These are phyloP conservation scores for Betta splendens DNA, from an alignment of 2,797 vertebrate species.

Conservation along the genomic window DNA sequence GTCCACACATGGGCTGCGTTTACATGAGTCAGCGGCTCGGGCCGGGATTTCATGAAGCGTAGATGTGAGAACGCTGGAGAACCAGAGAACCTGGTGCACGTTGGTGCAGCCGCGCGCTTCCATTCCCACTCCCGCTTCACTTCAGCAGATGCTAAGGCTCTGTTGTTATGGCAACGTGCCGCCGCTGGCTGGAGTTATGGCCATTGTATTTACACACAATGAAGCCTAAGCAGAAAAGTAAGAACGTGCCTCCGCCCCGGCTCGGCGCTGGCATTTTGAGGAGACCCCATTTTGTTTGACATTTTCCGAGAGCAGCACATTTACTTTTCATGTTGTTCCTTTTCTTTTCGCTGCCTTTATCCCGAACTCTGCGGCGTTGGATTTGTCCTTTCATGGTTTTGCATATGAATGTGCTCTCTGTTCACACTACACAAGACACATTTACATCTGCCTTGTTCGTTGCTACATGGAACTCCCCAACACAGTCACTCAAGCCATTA, in stretches of 20 bases:
- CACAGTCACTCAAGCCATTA: slow-evolving; percentile 23
- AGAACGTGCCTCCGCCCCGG: background rate
- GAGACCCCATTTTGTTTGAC: slow-evolving; percentile 39
- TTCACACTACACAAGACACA: slow-evolving; percentile 35
- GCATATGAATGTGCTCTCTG: slow-evolving; percentile 45
- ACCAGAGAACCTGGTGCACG: too few species aligned
- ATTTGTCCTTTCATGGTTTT: slow-evolving; percentile 36
- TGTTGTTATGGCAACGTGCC: slow-evolving; percentile 73
- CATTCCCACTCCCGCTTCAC: slow-evolving; percentile 48
- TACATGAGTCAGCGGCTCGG: too few species aligned
- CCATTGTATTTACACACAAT: slow-evolving; percentile 21
- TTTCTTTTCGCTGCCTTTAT: slow-evolving; percentile 17
- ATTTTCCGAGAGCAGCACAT: slow-evolving; percentile 38
- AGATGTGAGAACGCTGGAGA: too few species aligned
- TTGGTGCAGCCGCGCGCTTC: too few species aligned
- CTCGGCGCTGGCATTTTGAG: slow-evolving; percentile 26
- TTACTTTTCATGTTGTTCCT: slow-evolving; percentile 4
- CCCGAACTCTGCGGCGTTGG: slow-evolving; percentile 25
- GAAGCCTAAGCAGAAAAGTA: slow-evolving; percentile 1
- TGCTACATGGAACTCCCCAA: slow-evolving; percentile 22
- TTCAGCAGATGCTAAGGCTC: slow-evolving; percentile 55
- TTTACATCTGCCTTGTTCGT: slow-evolving; percentile 51
- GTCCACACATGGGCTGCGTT: too few species aligned
- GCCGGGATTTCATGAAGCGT: too few species aligned
- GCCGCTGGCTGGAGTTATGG: slow-evolving; percentile 45